These are phyloP conservation scores for Chromoteleia sp. DNA, from an alignment of 2,888 invertebrate species.

Conservation along the genomic window DNA sequence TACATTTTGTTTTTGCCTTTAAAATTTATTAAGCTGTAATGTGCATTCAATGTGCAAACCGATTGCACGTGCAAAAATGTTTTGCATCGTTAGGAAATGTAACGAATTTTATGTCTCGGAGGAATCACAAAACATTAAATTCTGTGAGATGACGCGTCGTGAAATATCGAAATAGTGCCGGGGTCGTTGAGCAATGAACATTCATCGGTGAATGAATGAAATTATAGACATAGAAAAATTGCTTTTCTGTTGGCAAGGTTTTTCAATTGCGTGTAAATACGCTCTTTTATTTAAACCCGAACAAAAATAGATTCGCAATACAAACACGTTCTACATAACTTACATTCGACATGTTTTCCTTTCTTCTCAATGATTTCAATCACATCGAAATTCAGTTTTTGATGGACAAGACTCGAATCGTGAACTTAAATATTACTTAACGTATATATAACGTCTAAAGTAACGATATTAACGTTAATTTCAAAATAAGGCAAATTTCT, in stretches of 20 bases:
- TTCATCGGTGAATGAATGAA: slow-evolving; percentile 28
- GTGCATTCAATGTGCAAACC: slow-evolving; percentile 10
- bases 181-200: slow-evolving; percentile 31
- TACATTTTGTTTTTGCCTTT: neutral
- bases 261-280: neutral
- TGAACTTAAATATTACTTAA: no score
- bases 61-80: slow-evolving; percentile 5
- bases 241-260: slow-evolving; percentile 8
- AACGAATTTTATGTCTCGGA: slow-evolving; percentile 9
- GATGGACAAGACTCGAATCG: no score
- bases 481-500: no score
- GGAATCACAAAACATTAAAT: slow-evolving; percentile 38
- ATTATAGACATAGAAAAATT: slow-evolving; percentile 28
- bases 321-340: no score
- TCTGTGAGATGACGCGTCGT: slow-evolving; percentile 28
- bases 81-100: slow-evolving; percentile 25
- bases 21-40: neutral
- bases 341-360: no score
- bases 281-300: no score
- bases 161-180: slow-evolving; percentile 11
- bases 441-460: no score
- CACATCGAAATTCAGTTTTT: no score
- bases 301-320: no score
- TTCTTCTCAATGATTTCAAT: no score
- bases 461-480: no score